phyloP scores from a whole-genome alignment of 2,888 invertebrate species.

The Oxyteleia sp. region DNA sequence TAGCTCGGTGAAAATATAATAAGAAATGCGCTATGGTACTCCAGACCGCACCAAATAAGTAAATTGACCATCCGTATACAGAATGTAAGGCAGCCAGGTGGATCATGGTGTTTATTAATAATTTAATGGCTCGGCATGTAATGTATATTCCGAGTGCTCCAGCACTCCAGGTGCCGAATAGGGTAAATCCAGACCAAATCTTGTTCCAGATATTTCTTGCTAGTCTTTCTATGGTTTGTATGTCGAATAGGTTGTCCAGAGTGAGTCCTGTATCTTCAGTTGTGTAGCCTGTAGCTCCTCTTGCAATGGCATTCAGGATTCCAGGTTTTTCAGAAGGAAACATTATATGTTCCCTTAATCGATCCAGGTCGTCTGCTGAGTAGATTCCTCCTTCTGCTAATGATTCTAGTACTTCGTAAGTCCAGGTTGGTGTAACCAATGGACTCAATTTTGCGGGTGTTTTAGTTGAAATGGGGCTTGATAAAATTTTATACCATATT shows the following conservation, averaged over 20 bases:
- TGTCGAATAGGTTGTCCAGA: background rate
- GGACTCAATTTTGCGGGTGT: conserved; percentile 21
- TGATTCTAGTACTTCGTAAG: background rate
- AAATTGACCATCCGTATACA: background rate
- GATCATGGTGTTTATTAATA: background rate
- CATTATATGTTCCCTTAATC: conserved; percentile 48
- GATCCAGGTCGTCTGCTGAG: conserved; percentile 6
- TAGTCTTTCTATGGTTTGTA: background rate
- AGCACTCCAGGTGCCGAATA: conserved; percentile 30
- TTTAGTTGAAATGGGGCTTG: background rate
- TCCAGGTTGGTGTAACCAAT: background rate
- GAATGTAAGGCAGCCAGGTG: background rate
- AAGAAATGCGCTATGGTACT: background rate
- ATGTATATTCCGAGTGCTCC: conserved; percentile 20
- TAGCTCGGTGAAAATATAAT: too few species aligned
- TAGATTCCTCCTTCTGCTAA: conserved; percentile 57
- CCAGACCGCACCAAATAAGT: background rate
- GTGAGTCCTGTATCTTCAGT: background rate
- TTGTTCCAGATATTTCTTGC: background rate
- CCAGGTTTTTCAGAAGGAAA: conserved; percentile 22
- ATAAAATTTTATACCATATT: background rate
- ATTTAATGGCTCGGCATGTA: background rate
- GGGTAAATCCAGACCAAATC: conserved; percentile 19
- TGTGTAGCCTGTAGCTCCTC: background rate
- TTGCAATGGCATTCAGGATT: background rate